A percentile compares a stretch with the other conserved stretches of the same genome.
These are phyloP conservation scores for Platyura marginata DNA, from an alignment of 1,140 invertebrate genomes.

Conservation along the genomic window DNA sequence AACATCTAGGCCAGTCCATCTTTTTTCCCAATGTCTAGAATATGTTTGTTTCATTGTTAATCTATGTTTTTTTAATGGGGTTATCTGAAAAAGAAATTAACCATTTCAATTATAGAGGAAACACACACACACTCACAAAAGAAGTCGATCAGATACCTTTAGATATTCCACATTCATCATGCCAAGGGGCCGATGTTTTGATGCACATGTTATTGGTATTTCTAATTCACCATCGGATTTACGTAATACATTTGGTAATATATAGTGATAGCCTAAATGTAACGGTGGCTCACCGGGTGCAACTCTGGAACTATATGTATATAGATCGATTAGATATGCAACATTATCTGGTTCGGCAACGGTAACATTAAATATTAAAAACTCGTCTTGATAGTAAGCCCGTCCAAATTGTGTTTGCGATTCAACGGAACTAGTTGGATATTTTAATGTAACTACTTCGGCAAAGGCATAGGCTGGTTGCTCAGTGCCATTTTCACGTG, in stretches of 20 bases:
- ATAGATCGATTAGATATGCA: conserved; percentile 48
- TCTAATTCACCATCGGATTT: conserved; percentile 59
- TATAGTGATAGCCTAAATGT: conserved; percentile 78
- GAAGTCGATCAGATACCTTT: conserved; percentile 9
- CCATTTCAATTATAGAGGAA: conserved; percentile 1
- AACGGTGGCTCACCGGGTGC: conserved; percentile 43
- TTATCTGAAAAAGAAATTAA: neutral
- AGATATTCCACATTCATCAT: conserved; percentile 41
- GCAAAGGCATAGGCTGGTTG: conserved; percentile 30
- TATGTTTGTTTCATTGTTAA: conserved; percentile 69
- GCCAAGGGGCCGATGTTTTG: conserved; percentile 72
- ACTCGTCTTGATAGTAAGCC: conserved; percentile 49
- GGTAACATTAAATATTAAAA: conserved; percentile 65
- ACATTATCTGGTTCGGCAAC: conserved; percentile 53
- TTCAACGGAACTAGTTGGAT: conserved; percentile 40
- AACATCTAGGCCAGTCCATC: conserved; percentile 71
- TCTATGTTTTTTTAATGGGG: conserved; percentile 9
- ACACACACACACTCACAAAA: neutral
- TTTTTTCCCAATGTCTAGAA: conserved; percentile 66
- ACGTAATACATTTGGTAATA: conserved; percentile 43
- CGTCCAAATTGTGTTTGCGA: conserved; percentile 71
- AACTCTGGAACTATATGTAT: conserved; percentile 34
- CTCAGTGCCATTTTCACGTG: conserved; percentile 25
- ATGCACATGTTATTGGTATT: conserved; percentile 66
- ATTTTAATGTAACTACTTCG: conserved; percentile 35